phyloP scores from a whole-genome alignment of 2,113 vertebrate species.

The Brachirus orientalis region DNA sequence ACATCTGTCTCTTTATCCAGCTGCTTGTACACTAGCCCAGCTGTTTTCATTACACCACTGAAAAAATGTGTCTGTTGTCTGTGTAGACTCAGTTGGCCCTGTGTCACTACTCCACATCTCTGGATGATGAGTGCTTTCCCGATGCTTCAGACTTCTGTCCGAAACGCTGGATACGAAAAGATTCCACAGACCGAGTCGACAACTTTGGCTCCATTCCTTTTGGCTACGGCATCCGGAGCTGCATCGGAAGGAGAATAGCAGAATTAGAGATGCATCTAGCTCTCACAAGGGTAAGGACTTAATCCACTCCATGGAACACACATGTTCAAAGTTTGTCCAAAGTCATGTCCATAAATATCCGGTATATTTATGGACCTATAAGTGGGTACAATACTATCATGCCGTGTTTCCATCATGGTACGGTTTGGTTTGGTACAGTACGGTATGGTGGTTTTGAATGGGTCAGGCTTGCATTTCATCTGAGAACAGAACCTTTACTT shows the following conservation, averaged over 20 bases:
- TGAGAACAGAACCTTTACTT: too few species aligned
- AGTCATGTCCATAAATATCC: too few species aligned
- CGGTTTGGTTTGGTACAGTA: too few species aligned
- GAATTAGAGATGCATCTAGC: constrained; percentile 92
- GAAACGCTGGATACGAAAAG: constrained; percentile 89
- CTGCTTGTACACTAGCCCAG: constrained; percentile 39
- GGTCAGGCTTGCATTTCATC: too few species aligned
- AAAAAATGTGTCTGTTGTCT: neutral
- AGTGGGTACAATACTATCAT: too few species aligned
- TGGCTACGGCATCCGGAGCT: constrained; percentile 92
- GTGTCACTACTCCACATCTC: constrained; percentile 92
- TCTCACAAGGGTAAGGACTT: constrained; percentile 83
- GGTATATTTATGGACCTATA: too few species aligned
- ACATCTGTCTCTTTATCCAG: constrained; percentile 26
- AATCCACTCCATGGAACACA: neutral
- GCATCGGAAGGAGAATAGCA: constrained; percentile 89
- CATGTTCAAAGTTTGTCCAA: neutral
- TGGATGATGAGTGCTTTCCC: constrained; percentile 86
- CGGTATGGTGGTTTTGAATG: too few species aligned
- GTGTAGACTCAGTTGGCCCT: constrained; percentile 91
- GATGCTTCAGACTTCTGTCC: constrained; percentile 84
- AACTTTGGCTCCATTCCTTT: constrained; percentile 96
- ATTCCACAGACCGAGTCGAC: constrained; percentile 85
- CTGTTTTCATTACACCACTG: constrained; percentile 44
- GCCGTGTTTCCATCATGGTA: too few species aligned